These are phyloP conservation scores for Drosophila tripunctata DNA, from an alignment of 2,888 invertebrate species.

Conservation along the genomic window DNA sequence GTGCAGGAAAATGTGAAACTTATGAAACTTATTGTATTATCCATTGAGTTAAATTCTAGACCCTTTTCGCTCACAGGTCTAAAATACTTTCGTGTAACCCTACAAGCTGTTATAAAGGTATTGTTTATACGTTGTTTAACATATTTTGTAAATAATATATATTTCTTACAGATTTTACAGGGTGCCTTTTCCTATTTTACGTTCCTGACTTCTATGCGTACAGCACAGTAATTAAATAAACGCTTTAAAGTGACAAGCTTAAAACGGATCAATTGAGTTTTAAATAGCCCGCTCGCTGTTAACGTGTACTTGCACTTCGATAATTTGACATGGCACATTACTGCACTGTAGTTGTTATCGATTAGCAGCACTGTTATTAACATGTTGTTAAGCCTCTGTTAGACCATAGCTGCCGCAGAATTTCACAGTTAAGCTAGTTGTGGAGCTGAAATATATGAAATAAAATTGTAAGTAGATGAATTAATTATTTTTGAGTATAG, in stretches of 20 bases:
- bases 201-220: slow-evolving; percentile 27
- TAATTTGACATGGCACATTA: not conserved
- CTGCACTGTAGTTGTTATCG: not conserved
- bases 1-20: slow-evolving; percentile 58
- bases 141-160: not conserved
- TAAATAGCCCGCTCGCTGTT: too few species aligned
- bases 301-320: not conserved
- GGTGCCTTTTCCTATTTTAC: slow-evolving; percentile 77
- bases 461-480: too few species aligned
- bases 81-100: slow-evolving; percentile 66
- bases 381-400: not conserved
- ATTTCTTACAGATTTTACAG: slow-evolving; percentile 57
- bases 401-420: too few species aligned
- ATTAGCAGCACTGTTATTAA: not conserved
- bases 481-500: too few species aligned
- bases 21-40: slow-evolving; percentile 62
- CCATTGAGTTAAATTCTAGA: slow-evolving; percentile 58
- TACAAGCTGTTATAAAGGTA: slow-evolving; percentile 60
- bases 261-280: too few species aligned
- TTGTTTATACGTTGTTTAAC: not conserved
- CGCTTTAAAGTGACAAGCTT: too few species aligned
- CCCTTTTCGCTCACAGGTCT: slow-evolving; percentile 68
- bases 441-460: not conserved
- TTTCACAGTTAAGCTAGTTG: too few species aligned
- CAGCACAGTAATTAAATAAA: not conserved